These are phyloP conservation scores for Urocolius indicus DNA, from an alignment of 2,113 vertebrate species.

Conservation along the genomic window DNA sequence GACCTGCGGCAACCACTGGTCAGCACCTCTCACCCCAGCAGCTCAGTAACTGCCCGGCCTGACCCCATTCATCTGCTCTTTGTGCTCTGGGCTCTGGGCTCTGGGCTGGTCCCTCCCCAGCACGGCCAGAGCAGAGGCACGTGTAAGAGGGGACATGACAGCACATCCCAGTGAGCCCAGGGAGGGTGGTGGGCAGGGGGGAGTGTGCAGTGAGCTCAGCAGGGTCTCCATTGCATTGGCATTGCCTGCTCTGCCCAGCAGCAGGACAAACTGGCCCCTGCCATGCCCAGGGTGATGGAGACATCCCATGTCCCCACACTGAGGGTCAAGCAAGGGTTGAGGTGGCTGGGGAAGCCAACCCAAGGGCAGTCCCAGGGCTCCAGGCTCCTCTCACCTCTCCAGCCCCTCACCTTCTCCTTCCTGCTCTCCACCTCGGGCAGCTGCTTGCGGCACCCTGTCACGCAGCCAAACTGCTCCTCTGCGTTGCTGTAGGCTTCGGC, in stretches of 20 bases:
- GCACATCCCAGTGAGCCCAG: neutral
- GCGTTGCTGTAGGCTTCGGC: constrained; percentile 89
- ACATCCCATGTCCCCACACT: neutral
- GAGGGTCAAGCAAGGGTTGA: neutral
- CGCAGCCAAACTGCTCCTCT: constrained; percentile 88
- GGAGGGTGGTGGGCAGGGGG: neutral
- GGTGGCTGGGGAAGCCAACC: neutral
- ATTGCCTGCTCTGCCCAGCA: neutral
- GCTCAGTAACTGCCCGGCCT: neutral
- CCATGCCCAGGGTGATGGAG: neutral
- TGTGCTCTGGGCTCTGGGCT: rapidly evolving
- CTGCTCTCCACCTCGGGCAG: constrained; percentile 83
- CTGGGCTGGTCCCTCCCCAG: rapidly evolving
- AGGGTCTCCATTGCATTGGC: neutral
- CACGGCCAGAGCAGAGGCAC: neutral
- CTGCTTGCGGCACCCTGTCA: constrained; percentile 89
- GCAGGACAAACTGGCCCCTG: neutral
- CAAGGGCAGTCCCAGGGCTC: neutral
- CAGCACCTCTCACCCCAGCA: neutral
- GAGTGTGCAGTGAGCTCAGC: neutral
- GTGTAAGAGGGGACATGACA: neutral
- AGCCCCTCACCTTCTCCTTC: constrained; percentile 83
- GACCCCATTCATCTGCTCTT: neutral
- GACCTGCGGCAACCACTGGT: rapidly evolving
- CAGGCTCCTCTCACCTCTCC: neutral